phyloP scores from a whole-genome alignment of 64 coral and sea anemone genomes.

The Pocillopora verrucosa region DNA sequence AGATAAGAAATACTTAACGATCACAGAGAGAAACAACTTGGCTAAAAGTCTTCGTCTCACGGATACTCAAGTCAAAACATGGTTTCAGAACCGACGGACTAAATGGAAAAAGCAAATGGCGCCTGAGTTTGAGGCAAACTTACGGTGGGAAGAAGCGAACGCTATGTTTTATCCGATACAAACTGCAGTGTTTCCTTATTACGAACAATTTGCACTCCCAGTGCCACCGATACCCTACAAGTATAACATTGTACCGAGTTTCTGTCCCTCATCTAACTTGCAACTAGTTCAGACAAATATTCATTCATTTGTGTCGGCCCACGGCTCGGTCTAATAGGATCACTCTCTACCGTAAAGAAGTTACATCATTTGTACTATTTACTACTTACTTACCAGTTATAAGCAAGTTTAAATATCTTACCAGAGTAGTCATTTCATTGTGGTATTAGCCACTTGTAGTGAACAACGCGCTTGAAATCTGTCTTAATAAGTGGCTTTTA shows the following conservation, averaged over 20 bases:
- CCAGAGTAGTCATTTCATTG: no score
- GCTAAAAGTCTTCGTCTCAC: conserved; percentile 83
- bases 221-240: conserved; percentile 18
- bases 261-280: conserved; percentile 55
- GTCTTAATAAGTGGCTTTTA: no score
- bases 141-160: conserved; percentile 53
- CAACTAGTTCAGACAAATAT: conserved; percentile 62
- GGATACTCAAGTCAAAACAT: conserved; percentile 96
- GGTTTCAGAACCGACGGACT: conserved; percentile 97
- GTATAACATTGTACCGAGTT: conserved; percentile 43
- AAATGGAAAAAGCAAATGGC: conserved; percentile 95
- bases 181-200: no score
- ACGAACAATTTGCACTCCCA: neutral
- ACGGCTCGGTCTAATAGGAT: neutral
- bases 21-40: conserved; percentile 83
- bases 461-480: no score
- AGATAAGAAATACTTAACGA: conserved; percentile 92
- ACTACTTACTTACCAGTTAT: neutral
- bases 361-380: neutral
- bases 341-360: neutral
- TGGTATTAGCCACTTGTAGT: no score
- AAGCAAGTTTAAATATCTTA: no score
- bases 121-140: conserved; percentile 51
- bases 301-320: conserved; percentile 25
- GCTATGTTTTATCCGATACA: conserved; percentile 18